Percentiles rank a stretch among this genome's conserved stretches.
phyloP scores from a whole-genome alignment of 2,797 vertebrate genomes.

The Triplophysa yarkandensis region DNA sequence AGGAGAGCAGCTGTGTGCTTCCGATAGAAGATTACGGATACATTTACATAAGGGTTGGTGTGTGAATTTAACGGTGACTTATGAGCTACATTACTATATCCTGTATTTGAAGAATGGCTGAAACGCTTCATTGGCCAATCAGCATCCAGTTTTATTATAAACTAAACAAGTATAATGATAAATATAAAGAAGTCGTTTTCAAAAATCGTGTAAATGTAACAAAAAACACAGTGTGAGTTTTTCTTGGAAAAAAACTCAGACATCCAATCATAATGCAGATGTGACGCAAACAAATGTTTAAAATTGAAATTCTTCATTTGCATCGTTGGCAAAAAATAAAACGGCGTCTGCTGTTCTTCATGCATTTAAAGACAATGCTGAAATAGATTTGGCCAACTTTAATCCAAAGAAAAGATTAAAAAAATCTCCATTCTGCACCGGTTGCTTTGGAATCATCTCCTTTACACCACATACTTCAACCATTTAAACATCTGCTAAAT shows the following conservation, averaged over 20 bases:
- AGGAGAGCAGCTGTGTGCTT: conserved; percentile 5
- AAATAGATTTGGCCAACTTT: not conserved
- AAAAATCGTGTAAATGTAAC: too few species aligned
- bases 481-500: conserved; percentile 15
- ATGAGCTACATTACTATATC: too few species aligned
- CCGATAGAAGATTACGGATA: not conserved
- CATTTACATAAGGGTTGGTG: not conserved
- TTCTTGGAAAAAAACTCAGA: too few species aligned
- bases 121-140: too few species aligned
- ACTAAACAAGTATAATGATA: too few species aligned
- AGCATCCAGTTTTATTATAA: too few species aligned
- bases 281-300: not conserved
- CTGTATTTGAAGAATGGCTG: too few species aligned
- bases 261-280: not conserved
- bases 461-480: not conserved
- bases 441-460: not conserved
- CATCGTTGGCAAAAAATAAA: not conserved
- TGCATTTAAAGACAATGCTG: not conserved
- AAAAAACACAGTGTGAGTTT: too few species aligned
- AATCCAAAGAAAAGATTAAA: not conserved
- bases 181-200: too few species aligned
- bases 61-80: not conserved
- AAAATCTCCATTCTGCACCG: not conserved
- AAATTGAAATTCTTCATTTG: not conserved
- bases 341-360: not conserved